These are phyloP conservation scores for Isurus oxyrinchus DNA, from an alignment of 2,113 vertebrate genomes.

Conservation along the genomic window DNA sequence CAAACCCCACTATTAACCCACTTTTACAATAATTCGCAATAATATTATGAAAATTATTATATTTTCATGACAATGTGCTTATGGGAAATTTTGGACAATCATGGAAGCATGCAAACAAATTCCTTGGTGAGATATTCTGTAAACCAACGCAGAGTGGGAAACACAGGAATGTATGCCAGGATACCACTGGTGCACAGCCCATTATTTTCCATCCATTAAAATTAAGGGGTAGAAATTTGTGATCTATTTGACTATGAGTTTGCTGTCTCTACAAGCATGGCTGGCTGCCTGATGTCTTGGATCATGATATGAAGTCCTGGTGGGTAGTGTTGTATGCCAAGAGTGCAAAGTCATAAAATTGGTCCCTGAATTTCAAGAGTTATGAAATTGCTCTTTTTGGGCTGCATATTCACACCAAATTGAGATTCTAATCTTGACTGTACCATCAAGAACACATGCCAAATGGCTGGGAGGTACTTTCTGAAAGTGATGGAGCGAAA, in stretches of 20 bases:
- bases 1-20: no score
- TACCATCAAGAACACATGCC: no score
- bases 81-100: not conserved
- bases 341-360: not conserved
- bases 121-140: not conserved
- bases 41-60: no score
- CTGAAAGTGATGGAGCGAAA: not conserved
- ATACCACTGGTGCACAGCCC: not conserved
- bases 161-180: not conserved
- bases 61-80: no score
- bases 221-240: not conserved
- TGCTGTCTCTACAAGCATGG: not conserved
- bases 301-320: not conserved
- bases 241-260: not conserved
- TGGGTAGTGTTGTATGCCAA: not conserved
- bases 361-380: not conserved
- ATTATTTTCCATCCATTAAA: not conserved
- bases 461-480: not conserved
- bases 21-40: no score
- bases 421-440: not conserved
- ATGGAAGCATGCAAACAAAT: not conserved
- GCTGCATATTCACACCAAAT: not conserved
- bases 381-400: not conserved
- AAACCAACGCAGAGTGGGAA: not conserved
- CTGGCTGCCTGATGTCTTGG: not conserved